These are phyloP conservation scores for Scleropages formosus DNA, from an alignment of 2,797 vertebrate genomes.

Conservation along the genomic window DNA sequence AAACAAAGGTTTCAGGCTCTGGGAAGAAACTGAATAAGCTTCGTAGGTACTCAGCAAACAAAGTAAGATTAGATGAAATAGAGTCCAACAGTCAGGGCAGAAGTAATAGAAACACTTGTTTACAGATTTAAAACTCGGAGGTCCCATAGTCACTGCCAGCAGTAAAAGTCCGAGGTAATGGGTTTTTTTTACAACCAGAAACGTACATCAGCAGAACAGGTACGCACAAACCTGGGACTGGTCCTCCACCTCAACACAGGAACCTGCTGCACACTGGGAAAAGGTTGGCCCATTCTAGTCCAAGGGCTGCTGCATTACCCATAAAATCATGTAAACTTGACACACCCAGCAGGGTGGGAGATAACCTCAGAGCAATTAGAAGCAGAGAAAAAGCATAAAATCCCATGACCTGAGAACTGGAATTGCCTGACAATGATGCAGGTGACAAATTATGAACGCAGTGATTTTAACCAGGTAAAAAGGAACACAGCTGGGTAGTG, in stretches of 20 bases:
- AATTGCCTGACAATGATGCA: neutral
- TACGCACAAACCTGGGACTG: constrained; percentile 34
- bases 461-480: neutral
- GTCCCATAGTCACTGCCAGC: neutral
- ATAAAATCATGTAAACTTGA: neutral
- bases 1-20: constrained; percentile 11
- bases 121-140: constrained; percentile 31
- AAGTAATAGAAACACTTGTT: constrained; percentile 51
- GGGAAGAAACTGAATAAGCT: constrained; percentile 45
- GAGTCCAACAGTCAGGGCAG: constrained; percentile 57
- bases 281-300: neutral
- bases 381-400: neutral
- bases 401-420: too few species aligned
- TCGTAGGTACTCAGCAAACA: constrained; percentile 74
- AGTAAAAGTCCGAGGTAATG: constrained; percentile 66
- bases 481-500: too few species aligned
- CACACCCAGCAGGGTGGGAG: neutral
- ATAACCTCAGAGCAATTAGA: neutral
- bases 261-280: neutral
- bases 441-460: neutral
- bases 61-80: constrained; percentile 36
- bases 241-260: neutral
- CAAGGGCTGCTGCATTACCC: neutral
- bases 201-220: constrained; percentile 58
- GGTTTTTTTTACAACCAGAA: constrained; percentile 72